phyloP scores from a whole-genome alignment of 1,140 invertebrate genomes.

The Thaumatotibia leucotreta region DNA sequence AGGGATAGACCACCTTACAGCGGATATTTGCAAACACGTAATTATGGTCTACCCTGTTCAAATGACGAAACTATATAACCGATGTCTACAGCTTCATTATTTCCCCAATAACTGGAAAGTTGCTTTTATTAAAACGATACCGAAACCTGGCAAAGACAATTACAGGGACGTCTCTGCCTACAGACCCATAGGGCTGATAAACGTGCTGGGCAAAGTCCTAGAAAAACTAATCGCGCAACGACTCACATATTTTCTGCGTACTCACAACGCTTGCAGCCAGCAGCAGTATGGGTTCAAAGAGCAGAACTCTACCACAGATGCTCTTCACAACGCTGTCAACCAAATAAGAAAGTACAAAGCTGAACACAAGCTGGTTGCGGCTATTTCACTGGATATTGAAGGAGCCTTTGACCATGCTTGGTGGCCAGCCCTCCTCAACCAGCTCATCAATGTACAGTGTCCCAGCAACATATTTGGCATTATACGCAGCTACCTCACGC shows the following conservation, averaged over 20 bases:
- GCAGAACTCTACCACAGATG: too few relatives aligned
- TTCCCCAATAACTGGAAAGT: not conserved
- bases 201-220: not conserved
- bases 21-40: not conserved
- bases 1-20: not conserved
- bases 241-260: not conserved
- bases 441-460: too few relatives aligned
- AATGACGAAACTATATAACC: not conserved
- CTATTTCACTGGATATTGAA: too few relatives aligned
- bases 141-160: not conserved
- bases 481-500: too few relatives aligned
- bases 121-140: not conserved
- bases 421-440: too few relatives aligned
- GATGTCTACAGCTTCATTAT: not conserved
- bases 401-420: too few relatives aligned
- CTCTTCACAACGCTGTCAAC: too few relatives aligned
- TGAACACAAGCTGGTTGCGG: too few relatives aligned
- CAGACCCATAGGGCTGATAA: not conserved
- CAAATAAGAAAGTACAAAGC: too few relatives aligned
- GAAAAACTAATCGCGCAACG: not conserved
- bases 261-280: too few relatives aligned
- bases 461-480: too few relatives aligned
- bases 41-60: not conserved
- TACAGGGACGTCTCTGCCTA: not conserved
- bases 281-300: too few relatives aligned